phyloP scores from a whole-genome alignment of 2,888 invertebrate species.

The Rhagium mordax region DNA sequence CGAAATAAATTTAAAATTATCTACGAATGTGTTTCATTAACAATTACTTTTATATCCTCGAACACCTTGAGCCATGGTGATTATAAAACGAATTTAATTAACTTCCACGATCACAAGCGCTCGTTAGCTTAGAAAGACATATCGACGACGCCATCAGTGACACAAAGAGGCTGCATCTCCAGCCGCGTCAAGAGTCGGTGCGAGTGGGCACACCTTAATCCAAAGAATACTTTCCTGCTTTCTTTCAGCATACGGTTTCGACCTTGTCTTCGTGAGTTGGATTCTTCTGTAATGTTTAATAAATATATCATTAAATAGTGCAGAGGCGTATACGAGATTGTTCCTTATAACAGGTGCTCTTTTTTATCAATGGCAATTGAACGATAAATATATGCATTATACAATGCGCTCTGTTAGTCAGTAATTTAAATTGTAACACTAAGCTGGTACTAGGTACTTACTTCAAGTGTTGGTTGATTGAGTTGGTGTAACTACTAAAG shows the following conservation, averaged over 20 bases:
- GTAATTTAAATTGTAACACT: no score
- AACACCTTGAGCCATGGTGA: not conserved
- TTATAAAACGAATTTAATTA: not conserved
- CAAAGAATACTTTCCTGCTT: slow-evolving; percentile 40
- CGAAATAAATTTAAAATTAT: not conserved
- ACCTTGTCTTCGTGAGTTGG: slow-evolving; percentile 43
- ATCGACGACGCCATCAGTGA: not conserved
- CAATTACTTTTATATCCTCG: not conserved
- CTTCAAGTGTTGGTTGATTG: no score
- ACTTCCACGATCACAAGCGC: not conserved
- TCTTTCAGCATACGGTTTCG: slow-evolving; percentile 40
- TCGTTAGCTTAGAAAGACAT: not conserved
- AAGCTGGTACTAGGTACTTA: no score
- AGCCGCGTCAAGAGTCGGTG: not conserved
- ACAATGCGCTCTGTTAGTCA: no score
- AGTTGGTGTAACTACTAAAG: no score
- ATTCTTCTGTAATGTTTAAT: slow-evolving; percentile 31
- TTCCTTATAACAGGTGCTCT: not conserved
- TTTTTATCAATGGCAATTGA: not conserved
- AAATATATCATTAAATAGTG: slow-evolving; percentile 20
- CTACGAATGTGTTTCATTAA: no score
- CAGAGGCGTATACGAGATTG: not conserved
- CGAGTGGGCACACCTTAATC: slow-evolving; percentile 38
- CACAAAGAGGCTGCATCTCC: not conserved
- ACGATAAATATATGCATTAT: not conserved